A percentile compares a stretch with the other conserved stretches of the same genome.
Conservation (phyloP, 2,797 vertebrate genomes). For the Crenuchus spilurus region DNA sequence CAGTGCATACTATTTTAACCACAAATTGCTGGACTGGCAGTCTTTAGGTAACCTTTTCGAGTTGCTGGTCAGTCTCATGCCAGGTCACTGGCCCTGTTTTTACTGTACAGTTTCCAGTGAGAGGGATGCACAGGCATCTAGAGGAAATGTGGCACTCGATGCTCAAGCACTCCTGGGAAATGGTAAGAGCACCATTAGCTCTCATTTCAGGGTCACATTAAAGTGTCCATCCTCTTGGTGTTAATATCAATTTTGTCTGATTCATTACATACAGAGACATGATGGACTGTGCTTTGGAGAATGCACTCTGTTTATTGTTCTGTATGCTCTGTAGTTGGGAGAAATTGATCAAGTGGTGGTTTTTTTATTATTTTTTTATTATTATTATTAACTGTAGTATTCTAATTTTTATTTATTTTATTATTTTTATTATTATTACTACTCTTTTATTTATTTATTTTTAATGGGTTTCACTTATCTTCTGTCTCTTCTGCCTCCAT, state of each 20-base stretch:
- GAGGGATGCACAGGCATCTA: slow-evolving; percentile 56
- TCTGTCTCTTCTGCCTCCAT: slow-evolving; percentile 2
- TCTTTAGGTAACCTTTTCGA: slow-evolving; percentile 12
- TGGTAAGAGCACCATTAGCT: slow-evolving; percentile 60
- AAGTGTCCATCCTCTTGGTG: slow-evolving; percentile 23
- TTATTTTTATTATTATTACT: no score
- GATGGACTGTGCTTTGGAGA: slow-evolving; percentile 14
- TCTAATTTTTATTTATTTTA: no score
- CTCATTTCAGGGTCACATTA: slow-evolving; percentile 23
- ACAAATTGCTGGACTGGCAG: slow-evolving; percentile 7
- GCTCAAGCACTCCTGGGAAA: slow-evolving; percentile 59
- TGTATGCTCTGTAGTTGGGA: not conserved
- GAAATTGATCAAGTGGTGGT: not conserved
- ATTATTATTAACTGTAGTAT: no score
- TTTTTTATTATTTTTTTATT: no score
- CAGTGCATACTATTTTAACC: slow-evolving; percentile 27
- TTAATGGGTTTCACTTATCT: no score
- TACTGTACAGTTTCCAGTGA: slow-evolving; percentile 65
- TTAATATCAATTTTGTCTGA: slow-evolving; percentile 33
- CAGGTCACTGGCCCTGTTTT: slow-evolving; percentile 38
- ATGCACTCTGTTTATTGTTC: not conserved
- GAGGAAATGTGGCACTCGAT: slow-evolving; percentile 74
- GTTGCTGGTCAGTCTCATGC: slow-evolving; percentile 24
- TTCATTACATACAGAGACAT: slow-evolving; percentile 43
- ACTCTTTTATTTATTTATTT: no score